These are phyloP conservation scores for Caradrina kadenii DNA, from an alignment of 2,888 invertebrate genomes.

Conservation along the genomic window DNA sequence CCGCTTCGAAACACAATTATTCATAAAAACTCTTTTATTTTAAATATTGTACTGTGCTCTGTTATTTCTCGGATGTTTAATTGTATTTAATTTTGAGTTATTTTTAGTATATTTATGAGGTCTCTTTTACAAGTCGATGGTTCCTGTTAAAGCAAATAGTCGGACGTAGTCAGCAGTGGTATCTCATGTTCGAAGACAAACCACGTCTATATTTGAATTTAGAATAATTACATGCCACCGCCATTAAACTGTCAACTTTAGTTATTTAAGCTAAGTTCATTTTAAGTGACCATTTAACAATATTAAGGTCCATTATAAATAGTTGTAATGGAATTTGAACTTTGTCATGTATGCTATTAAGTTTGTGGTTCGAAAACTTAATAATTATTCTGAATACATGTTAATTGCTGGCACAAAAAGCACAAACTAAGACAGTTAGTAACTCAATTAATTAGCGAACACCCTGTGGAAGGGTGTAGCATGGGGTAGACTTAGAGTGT, in stretches of 20 bases:
- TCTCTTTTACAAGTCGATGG: too few species aligned
- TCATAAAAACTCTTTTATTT: slow-evolving; percentile 20
- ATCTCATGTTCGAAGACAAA: slow-evolving; percentile 25
- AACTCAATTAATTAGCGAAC: slow-evolving; percentile 60
- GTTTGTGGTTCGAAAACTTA: not conserved
- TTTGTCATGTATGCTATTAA: not conserved
- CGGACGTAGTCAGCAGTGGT: too few species aligned
- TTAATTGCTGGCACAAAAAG: slow-evolving; percentile 64
- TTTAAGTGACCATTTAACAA: not conserved
- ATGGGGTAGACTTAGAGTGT: slow-evolving; percentile 16
- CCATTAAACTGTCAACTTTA: not conserved
- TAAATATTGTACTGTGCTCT: not conserved
- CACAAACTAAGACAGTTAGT: slow-evolving; percentile 51
- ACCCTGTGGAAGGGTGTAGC: slow-evolving; percentile 32
- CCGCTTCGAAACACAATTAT: slow-evolving; percentile 39
- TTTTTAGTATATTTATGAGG: not conserved
- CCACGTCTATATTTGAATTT: too few species aligned
- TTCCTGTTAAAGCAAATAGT: too few species aligned
- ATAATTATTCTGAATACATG: not conserved
- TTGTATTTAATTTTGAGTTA: slow-evolving; percentile 3
- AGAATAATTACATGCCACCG: not conserved
- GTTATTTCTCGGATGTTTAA: slow-evolving; percentile 12
- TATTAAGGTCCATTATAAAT: not conserved
- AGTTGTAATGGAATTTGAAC: not conserved
- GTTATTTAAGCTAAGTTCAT: not conserved